phyloP scores from a whole-genome alignment of 2,113 vertebrate genomes.

The Bujurquina vittata region DNA sequence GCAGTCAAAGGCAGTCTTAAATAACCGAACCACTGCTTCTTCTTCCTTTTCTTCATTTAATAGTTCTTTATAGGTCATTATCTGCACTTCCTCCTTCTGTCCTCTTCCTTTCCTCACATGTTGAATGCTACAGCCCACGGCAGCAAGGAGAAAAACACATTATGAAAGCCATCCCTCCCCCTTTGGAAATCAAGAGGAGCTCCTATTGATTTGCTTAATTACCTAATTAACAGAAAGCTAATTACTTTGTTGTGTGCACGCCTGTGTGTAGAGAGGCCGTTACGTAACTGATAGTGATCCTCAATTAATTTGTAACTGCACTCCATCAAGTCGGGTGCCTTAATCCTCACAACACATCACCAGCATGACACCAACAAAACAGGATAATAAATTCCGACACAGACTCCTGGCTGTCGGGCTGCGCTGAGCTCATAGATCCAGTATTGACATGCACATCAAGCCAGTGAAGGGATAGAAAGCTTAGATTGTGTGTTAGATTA shows the following conservation, averaged over 20 bases:
- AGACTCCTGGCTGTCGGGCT: slow-evolving; percentile 1
- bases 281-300: slow-evolving; percentile 79
- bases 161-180: slow-evolving; percentile 59
- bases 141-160: slow-evolving; percentile 37
- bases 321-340: slow-evolving; percentile 66
- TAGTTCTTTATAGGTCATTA: slow-evolving; percentile 22
- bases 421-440: slow-evolving; percentile 22
- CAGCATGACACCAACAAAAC: slow-evolving; percentile 42
- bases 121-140: slow-evolving; percentile 45
- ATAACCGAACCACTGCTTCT: background rate
- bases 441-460: slow-evolving; percentile 55
- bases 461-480: slow-evolving; percentile 23
- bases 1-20: background rate
- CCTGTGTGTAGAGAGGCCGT: slow-evolving; percentile 71
- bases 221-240: slow-evolving; percentile 83
- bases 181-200: slow-evolving; percentile 71
- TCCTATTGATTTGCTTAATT: slow-evolving; percentile 82
- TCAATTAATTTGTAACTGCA: slow-evolving; percentile 78
- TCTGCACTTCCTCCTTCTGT: slow-evolving; percentile 14
- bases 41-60: background rate
- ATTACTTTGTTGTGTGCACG: slow-evolving; percentile 79
- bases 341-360: slow-evolving; percentile 63
- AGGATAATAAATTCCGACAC: slow-evolving; percentile 39
- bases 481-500: slow-evolving; percentile 33
- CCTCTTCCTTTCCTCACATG: slow-evolving; percentile 40